These are phyloP conservation scores for Ranitomeya imitator DNA, from an alignment of 2,113 vertebrate species.

Conservation along the genomic window DNA sequence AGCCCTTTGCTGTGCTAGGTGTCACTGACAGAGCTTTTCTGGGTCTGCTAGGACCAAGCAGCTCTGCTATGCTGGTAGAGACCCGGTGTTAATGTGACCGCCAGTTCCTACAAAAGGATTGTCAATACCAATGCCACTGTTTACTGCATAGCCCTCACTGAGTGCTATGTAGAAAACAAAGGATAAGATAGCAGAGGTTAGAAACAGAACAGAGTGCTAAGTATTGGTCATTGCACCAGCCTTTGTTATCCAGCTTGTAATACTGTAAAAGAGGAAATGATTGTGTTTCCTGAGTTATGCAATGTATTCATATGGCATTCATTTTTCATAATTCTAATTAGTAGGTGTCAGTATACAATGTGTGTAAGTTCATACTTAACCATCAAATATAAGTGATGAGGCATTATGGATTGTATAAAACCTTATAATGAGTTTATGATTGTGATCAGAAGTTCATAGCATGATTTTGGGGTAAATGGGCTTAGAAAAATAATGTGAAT, in stretches of 20 bases:
- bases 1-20: too few species aligned
- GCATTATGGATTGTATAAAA: neutral
- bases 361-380: neutral
- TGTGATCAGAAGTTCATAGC: neutral
- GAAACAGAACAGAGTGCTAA: neutral
- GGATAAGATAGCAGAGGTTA: too few species aligned
- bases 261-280: slow-evolving; percentile 27
- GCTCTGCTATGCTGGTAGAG: too few species aligned
- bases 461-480: neutral
- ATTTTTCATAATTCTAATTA: neutral
- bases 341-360: neutral
- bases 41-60: too few species aligned
- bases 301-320: neutral
- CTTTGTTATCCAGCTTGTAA: slow-evolving; percentile 11
- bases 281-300: slow-evolving; percentile 23
- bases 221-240: neutral
- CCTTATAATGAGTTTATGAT: neutral
- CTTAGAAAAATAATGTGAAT: too few species aligned
- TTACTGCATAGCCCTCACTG: too few species aligned
- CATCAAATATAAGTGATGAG: neutral
- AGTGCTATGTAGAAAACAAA: too few species aligned
- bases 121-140: too few species aligned
- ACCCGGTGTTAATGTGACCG: too few species aligned
- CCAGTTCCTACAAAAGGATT: too few species aligned
- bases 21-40: too few species aligned